phyloP scores from a whole-genome alignment of 2,113 vertebrate genomes.

The Cynocephalus volans region DNA sequence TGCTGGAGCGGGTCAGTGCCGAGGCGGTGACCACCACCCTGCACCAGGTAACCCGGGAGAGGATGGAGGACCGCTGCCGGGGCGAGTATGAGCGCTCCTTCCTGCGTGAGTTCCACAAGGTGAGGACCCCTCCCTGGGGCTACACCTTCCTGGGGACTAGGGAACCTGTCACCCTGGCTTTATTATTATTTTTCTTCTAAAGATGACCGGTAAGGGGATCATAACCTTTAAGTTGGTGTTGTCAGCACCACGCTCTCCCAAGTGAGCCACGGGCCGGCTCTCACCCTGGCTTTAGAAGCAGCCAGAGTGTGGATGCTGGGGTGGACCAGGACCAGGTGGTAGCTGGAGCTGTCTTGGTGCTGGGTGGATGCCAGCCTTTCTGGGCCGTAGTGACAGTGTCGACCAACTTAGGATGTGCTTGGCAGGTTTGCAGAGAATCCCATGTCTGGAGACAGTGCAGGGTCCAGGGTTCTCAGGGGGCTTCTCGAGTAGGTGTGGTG shows the following conservation, averaged over 20 bases:
- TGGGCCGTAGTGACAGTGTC: not conserved
- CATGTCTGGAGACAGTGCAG: not conserved
- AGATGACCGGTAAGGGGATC: no score
- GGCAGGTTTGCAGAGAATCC: not conserved
- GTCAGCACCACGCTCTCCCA: no score
- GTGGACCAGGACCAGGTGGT: no score
- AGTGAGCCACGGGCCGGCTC: no score
- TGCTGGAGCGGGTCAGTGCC: constrained; percentile 96
- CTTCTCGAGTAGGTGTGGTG: not conserved
- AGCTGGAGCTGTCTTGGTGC: not conserved
- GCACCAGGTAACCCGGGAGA: constrained; percentile 95
- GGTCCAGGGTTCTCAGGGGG: not conserved
- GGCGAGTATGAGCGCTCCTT: constrained; percentile 98
- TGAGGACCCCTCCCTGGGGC: constrained; percentile 55
- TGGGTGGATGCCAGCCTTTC: not conserved
- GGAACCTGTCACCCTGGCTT: no score
- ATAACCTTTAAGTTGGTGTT: no score
- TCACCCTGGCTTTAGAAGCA: not conserved
- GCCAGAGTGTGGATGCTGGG: not conserved
- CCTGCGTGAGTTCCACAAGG: constrained; percentile 96
- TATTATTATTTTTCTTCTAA: no score
- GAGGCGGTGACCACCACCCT: constrained; percentile 96
- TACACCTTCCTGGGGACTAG: accelerated
- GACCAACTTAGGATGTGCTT: accelerated
- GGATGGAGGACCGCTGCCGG: constrained; percentile 96